phyloP scores from a whole-genome alignment of 2,113 vertebrate species.

The Taxidea taxus region DNA sequence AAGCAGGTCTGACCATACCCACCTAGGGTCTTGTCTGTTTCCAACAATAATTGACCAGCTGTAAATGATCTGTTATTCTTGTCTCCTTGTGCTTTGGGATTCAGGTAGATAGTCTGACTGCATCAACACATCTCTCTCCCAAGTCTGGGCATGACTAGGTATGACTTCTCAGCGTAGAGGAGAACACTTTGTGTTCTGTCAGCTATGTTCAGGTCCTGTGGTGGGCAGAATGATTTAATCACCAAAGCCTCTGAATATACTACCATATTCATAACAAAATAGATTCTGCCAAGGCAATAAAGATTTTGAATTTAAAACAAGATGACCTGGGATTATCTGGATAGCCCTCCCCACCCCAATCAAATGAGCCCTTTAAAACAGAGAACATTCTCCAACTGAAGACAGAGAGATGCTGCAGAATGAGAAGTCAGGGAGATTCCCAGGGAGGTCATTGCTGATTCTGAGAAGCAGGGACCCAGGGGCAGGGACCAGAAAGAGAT shows the following conservation, averaged over 20 bases:
- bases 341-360: not conserved
- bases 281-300: not conserved
- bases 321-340: not conserved
- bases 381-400: not conserved
- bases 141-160: not conserved
- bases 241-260: not conserved
- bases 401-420: not conserved
- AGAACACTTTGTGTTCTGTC: not conserved
- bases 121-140: not conserved
- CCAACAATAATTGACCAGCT: not conserved
- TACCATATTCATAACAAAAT: not conserved
- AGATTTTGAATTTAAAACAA: not conserved
- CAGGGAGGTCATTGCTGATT: not conserved
- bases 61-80: not conserved
- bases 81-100: not conserved
- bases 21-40: not conserved
- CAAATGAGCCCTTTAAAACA: not conserved
- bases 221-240: not conserved
- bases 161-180: not conserved
- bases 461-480: not conserved
- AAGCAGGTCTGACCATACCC: not conserved
- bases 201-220: not conserved
- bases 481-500: not conserved
- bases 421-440: not conserved
- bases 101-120: not conserved